A percentile compares a stretch with the other conserved stretches of the same genome.
Evolutionary conservation across 2,888 invertebrate species (phyloP).

Genomic region (Embidobia sp.): DNA sequence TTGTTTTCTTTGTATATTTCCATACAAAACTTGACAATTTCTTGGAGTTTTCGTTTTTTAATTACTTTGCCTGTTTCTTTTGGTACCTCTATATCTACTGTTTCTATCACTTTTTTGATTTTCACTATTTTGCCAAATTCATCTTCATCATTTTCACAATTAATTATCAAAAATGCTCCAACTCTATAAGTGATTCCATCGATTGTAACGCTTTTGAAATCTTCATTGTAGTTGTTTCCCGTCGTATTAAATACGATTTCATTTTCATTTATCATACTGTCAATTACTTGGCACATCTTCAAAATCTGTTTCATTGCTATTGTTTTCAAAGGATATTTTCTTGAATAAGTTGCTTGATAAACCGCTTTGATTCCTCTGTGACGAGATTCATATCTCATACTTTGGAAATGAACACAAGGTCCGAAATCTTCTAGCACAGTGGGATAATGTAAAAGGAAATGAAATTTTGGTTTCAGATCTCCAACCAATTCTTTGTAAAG

Average conservation of each 20-base stretch:
- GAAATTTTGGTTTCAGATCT: constrained; percentile 43
- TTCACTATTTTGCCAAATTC: constrained; percentile 30
- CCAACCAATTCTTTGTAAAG: constrained; percentile 13
- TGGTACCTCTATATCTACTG: not conserved
- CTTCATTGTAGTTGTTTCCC: not conserved
- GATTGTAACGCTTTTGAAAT: constrained; percentile 9
- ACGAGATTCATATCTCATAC: constrained; percentile 36
- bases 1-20: constrained; percentile 12
- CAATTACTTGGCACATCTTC: constrained; percentile 30
- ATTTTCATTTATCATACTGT: constrained; percentile 3
- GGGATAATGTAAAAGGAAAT: constrained; percentile 40
- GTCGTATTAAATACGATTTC: constrained; percentile 4
- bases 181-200: constrained; percentile 31
- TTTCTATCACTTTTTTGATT: constrained; percentile 27
- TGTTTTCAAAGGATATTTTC: constrained; percentile 20
- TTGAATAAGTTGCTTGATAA: constrained; percentile 8
- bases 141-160: constrained; percentile 18
- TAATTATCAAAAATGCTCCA: constrained; percentile 22
- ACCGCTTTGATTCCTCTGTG: constrained; percentile 32
- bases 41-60: not conserved
- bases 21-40: constrained; percentile 12
- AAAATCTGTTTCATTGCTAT: constrained; percentile 42
- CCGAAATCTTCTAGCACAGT: constrained; percentile 29
- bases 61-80: constrained; percentile 1
- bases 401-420: constrained; percentile 31